Conservation (phyloP, 1,140 invertebrate genomes). For the Formica selysi region DNA sequence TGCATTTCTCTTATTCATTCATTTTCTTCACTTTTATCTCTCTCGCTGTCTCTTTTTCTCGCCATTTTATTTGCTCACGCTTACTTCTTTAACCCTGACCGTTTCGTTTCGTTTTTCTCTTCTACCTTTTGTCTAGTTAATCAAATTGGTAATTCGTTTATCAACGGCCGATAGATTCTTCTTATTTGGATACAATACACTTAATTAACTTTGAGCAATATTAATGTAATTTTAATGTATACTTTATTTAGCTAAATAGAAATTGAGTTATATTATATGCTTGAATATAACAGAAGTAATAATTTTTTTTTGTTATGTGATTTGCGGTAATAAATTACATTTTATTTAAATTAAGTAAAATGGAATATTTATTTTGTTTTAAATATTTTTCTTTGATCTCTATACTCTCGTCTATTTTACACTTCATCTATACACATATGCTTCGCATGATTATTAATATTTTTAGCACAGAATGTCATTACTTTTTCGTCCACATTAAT, state of each 20-base stretch:
- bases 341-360: conserved; percentile 14
- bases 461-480: conserved; percentile 19
- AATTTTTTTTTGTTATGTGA: conserved; percentile 11
- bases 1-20: conserved; percentile 29
- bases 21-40: conserved; percentile 5
- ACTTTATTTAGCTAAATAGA: neutral
- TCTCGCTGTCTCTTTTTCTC: conserved; percentile 8
- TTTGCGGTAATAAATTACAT: conserved; percentile 15
- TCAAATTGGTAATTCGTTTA: conserved; percentile 25
- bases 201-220: conserved; percentile 44
- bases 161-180: conserved; percentile 30
- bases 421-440: conserved; percentile 42
- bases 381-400: neutral
- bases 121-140: conserved; percentile 6
- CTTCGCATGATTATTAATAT: conserved; percentile 53
- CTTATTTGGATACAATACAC: conserved; percentile 15
- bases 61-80: conserved; percentile 24
- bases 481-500: neutral
- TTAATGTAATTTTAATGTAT: neutral
- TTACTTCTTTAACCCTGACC: conserved; percentile 30
- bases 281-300: neutral
- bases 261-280: neutral
- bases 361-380: neutral
- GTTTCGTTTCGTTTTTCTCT: neutral
- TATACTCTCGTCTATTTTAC: conserved; percentile 29